Evolutionary conservation across 2,888 invertebrate species (phyloP), one percentile per base, ranked within the genome.

Genomic region (Oxytorus armatus): DNA sequence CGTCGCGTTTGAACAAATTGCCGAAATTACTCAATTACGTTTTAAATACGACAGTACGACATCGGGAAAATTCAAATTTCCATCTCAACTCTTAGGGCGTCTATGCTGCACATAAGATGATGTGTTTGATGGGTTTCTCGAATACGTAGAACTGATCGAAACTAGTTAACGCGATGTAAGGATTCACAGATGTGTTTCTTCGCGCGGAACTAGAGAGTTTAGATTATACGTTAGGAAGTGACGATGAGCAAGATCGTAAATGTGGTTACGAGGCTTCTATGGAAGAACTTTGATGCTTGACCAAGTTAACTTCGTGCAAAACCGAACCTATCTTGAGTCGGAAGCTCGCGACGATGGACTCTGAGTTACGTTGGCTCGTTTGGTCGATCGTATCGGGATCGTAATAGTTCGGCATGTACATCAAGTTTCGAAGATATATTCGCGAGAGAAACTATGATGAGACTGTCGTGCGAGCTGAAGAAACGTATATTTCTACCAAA

Each of bases 281-380:
- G 66, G 44, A 59, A 21, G 59, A 51, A 78, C 66, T 78, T 73
- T 53, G 42, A 78, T 47, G 66, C 39, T 57, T 44, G 73, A 61
- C 39, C 73, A 51, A 78, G 29, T 65, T 78, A 68, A 51, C 16
- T 11, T 44, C 66, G 49, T 39, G 47, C n/a, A 53, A 10, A 47
- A 23, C 1, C 55, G 42, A 1, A 53, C 25, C 53, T 68, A 42
- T 14, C 44, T 42, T n/a, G n/a, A n/a, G n/a, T n/a, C n/a, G n/a
- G n/a, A n/a, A n/a, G n/a, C n/a, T n/a, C n/a, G n/a, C n/a, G n/a
- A n/a, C n/a, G n/a, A n/a, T n/a, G n/a, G n/a, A n/a, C n/a, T n/a
- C n/a, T n/a, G n/a, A n/a, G n/a, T n/a, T n/a, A n/a, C n/a, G 44
- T 39, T 16, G 18, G 25, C 42, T 23, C 25, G 49, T 51, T 23